Evolutionary conservation across 2,797 vertebrate species (phyloP).

Genomic region (Eutrigla gurnardus): DNA sequence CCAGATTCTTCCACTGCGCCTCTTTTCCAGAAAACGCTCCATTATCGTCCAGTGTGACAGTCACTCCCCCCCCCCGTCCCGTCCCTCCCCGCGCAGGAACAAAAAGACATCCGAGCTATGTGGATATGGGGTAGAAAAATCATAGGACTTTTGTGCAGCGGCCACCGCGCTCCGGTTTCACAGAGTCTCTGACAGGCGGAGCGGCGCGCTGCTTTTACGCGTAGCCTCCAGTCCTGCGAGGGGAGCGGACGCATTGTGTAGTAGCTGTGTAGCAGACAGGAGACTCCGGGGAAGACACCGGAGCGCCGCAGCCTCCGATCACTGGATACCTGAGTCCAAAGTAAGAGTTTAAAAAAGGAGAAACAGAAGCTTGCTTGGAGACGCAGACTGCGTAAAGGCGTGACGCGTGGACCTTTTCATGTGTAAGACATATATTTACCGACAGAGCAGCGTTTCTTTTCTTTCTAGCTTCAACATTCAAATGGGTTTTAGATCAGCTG

Average conservation of each 20-base stretch:
- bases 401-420: constrained; percentile 43
- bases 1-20: constrained; percentile 46
- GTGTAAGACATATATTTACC: constrained; percentile 10
- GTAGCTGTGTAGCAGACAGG: constrained; percentile 43
- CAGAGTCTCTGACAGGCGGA: constrained; percentile 66
- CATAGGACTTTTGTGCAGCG: constrained; percentile 64
- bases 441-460: neutral
- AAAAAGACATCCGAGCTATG: constrained; percentile 79
- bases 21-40: constrained; percentile 43
- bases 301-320: constrained; percentile 37
- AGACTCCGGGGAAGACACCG: constrained; percentile 52
- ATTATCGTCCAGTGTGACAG: constrained; percentile 53
- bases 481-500: constrained; percentile 1
- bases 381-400: constrained; percentile 61
- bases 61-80: constrained; percentile 28
- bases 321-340: constrained; percentile 56
- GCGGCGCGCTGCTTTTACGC: constrained; percentile 73
- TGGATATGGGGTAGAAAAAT: constrained; percentile 70
- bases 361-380: constrained; percentile 31
- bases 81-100: constrained; percentile 59
- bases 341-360: constrained; percentile 1
- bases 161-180: constrained; percentile 77
- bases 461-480: neutral
- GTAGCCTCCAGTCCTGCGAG: constrained; percentile 64
- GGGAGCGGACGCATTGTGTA: constrained; percentile 32